phyloP scores from a whole-genome alignment of 2,113 vertebrate species.

The Theropithecus gelada region DNA sequence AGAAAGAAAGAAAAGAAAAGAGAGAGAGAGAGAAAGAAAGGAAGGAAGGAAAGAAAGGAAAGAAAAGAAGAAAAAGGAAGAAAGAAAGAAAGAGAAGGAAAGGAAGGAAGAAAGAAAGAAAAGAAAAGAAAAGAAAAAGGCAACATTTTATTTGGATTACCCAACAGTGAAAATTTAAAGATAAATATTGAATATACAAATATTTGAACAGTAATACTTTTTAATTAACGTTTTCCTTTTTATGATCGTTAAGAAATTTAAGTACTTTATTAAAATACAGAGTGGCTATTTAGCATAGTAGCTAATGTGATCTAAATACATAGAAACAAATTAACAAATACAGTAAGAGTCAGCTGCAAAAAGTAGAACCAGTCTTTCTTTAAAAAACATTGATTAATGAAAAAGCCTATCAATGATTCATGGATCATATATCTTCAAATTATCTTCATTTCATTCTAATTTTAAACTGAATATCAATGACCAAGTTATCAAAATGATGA shows the following conservation, averaged over 20 bases:
- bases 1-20: too few species aligned
- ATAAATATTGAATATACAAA: conserved; percentile 2
- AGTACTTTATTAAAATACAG: neutral
- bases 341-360: neutral
- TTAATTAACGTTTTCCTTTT: conserved; percentile 5
- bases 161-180: neutral
- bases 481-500: neutral
- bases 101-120: too few species aligned
- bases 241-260: neutral
- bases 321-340: neutral
- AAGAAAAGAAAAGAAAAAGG: neutral
- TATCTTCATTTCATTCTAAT: neutral
- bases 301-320: neutral
- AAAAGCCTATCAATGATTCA: neutral
- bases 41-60: too few species aligned
- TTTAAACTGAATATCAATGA: conserved; percentile 17
- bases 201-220: conserved; percentile 30
- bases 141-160: neutral
- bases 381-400: neutral
- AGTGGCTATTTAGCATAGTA: neutral
- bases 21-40: too few species aligned
- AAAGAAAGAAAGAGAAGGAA: too few species aligned
- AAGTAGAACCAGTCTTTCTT: neutral
- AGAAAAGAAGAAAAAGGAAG: too few species aligned
- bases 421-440: neutral